Evolutionary conservation across 2,888 invertebrate species (phyloP).

Genomic region (Polydrusus tereticollis): DNA sequence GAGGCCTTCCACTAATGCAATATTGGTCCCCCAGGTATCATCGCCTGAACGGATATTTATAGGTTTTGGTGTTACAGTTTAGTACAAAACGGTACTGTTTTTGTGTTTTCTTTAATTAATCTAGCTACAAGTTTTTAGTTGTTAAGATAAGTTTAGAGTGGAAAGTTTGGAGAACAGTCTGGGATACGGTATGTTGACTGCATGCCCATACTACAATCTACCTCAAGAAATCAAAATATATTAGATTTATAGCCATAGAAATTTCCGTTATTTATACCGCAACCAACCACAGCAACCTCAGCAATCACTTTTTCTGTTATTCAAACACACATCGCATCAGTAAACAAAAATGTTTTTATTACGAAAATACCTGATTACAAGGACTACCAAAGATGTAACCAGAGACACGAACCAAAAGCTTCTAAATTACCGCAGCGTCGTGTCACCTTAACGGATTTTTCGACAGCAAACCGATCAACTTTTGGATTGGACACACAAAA

Average conservation of each 20-base stretch:
- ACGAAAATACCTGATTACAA: conserved; percentile 55
- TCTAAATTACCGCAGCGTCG: conserved; percentile 48
- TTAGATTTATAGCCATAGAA: conserved; percentile 64
- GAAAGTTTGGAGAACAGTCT: conserved; percentile 63
- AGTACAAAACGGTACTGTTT: conserved; percentile 30
- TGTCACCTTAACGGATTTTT: conserved; percentile 53
- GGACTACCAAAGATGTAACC: conserved; percentile 62
- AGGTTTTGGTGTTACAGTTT: conserved; percentile 29
- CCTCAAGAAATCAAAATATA: conserved; percentile 68
- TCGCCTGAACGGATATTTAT: conserved; percentile 27
- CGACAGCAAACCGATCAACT: conserved; percentile 26
- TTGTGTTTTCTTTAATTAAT: conserved; percentile 46
- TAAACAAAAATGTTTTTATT: conserved; percentile 27
- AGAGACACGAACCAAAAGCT: conserved; percentile 52
- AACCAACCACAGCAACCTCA: conserved; percentile 63
- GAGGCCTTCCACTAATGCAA: conserved; percentile 65
- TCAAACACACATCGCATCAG: conserved; percentile 12
- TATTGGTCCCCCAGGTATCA: conserved; percentile 28
- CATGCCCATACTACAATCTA: conserved; percentile 66
- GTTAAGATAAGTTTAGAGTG: conserved; percentile 57
- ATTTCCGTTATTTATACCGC: conserved; percentile 65
- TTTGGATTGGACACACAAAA: conserved; percentile 33
- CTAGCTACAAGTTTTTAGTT: conserved; percentile 51
- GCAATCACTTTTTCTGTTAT: conserved; percentile 39
- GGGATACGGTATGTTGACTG: conserved; percentile 64